Percentiles rank a stretch among this genome's conserved stretches.
These are phyloP conservation scores for Drosophila quinaria DNA, from an alignment of 2,888 invertebrate genomes.

Conservation along the genomic window DNA sequence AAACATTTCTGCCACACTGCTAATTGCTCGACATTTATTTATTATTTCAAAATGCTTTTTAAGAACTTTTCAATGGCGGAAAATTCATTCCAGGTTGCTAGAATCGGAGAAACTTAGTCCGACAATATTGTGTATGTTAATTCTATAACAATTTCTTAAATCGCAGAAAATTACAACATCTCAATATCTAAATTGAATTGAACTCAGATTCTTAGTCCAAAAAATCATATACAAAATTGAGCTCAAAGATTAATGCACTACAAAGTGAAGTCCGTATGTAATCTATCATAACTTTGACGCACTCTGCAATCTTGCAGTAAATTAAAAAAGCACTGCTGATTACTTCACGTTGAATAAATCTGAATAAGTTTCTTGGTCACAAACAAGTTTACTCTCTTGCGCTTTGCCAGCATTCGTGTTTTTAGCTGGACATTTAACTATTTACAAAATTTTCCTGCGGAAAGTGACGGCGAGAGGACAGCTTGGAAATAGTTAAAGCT, in stretches of 20 bases:
- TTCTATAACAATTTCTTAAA: too few species aligned
- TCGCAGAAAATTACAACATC: neutral
- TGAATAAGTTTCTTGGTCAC: conserved; percentile 3
- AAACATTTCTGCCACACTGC: conserved; percentile 28
- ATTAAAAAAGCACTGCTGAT: conserved; percentile 1
- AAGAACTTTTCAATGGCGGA: conserved; percentile 9
- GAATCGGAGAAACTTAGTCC: too few species aligned
- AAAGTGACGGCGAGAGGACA: neutral
- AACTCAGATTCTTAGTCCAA: neutral
- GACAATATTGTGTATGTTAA: too few species aligned
- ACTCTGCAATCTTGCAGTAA: neutral
- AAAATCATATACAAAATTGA: neutral
- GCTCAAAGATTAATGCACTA: neutral
- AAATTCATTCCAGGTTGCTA: neutral
- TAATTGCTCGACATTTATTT: conserved; percentile 45
- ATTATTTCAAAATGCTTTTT: conserved; percentile 26
- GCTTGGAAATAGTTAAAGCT: conserved; percentile 35
- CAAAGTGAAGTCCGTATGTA: neutral
- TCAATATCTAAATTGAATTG: too few species aligned
- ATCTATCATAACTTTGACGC: neutral
- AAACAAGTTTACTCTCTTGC: conserved; percentile 2
- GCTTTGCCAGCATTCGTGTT: conserved; percentile 2
- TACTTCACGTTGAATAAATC: conserved; percentile 6
- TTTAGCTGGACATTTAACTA: conserved; percentile 6
- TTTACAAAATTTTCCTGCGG: neutral